phyloP scores from a whole-genome alignment of 2,797 vertebrate genomes.

The Acanthurus tractus region DNA sequence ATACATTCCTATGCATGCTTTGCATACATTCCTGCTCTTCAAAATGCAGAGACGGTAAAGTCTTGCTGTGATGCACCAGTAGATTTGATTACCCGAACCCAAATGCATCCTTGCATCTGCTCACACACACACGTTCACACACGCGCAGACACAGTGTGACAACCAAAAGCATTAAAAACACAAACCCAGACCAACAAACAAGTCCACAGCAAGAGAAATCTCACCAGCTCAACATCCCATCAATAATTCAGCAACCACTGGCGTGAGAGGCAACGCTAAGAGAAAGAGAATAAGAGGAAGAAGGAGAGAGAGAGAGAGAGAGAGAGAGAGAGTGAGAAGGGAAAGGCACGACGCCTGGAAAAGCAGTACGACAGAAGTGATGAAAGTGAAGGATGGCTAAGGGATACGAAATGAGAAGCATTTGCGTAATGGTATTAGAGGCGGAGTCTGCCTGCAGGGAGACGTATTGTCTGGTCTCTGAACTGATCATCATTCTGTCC shows the following conservation, averaged over 20 bases:
- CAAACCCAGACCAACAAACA: slow-evolving; percentile 67
- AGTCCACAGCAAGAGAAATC: slow-evolving; percentile 72
- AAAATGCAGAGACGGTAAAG: slow-evolving; percentile 29
- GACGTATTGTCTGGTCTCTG: slow-evolving; percentile 57
- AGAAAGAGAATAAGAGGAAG: slow-evolving; percentile 31
- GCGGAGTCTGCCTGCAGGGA: slow-evolving; percentile 52
- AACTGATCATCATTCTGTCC: slow-evolving; percentile 66
- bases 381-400: slow-evolving; percentile 57
- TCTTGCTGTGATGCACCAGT: slow-evolving; percentile 38
- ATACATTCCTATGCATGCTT: not conserved
- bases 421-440: slow-evolving; percentile 64
- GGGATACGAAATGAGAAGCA: slow-evolving; percentile 56
- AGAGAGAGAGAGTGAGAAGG: not conserved
- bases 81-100: slow-evolving; percentile 62
- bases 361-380: slow-evolving; percentile 41
- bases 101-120: slow-evolving; percentile 26
- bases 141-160: slow-evolving; percentile 31
- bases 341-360: not conserved
- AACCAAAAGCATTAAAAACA: slow-evolving; percentile 58
- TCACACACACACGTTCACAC: slow-evolving; percentile 7
- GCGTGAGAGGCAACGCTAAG: slow-evolving; percentile 69
- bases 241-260: slow-evolving; percentile 82
- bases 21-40: slow-evolving; percentile 28
- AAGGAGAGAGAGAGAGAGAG: slow-evolving; percentile 19
- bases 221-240: slow-evolving; percentile 79